Evolutionary conservation across 2,797 vertebrate genomes (phyloP), one percentile per base, ranked within the genome.

Genomic region (Merluccius polli): DNA sequence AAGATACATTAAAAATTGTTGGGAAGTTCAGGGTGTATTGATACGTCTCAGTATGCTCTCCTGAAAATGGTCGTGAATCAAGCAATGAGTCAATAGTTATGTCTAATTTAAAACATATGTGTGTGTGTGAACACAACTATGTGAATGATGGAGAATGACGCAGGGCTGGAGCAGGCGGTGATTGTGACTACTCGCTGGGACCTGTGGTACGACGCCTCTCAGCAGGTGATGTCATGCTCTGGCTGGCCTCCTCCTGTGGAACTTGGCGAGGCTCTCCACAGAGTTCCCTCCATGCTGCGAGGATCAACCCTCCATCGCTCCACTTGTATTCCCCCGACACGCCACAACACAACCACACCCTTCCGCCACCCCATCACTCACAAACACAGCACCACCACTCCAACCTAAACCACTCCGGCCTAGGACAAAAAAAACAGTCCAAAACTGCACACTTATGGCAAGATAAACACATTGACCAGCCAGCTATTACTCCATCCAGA

Each of bases 231-330:
- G 91, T 91, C 86, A 92, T 91, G 83, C 82, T 86, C 89, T 90
- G 89, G 90, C 87, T 12, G 21, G 29, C 80, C 3, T 81, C 76
- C 44, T 76, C 81, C 89, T 91, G 91, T 93, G 90, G 90, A 91
- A 92, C 89, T 92, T 92, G 91, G 92, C 91, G 7, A 83, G 89
- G 77, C 75, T 85, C 88, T 88, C 86, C 80, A 78, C 83, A 84
- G 81, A 76, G 85, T 89, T 92, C 92, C 91, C 92, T 92, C 88
- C 87, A 85, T 81, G 70, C 89, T 88, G 88, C 31, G 78, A 92
- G 89, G 90, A 91, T 92, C 91, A 91, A 83, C 88, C 83, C 88
- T 91, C 91, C 91, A 90, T 88, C 90, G 89, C 87, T 90, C 83
- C 83, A 68, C 77, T 83, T 88, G 82, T 87, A 87, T 88, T 91